phyloP scores from a whole-genome alignment of 2,888 invertebrate genomes.

The Melanchra persicariae region DNA sequence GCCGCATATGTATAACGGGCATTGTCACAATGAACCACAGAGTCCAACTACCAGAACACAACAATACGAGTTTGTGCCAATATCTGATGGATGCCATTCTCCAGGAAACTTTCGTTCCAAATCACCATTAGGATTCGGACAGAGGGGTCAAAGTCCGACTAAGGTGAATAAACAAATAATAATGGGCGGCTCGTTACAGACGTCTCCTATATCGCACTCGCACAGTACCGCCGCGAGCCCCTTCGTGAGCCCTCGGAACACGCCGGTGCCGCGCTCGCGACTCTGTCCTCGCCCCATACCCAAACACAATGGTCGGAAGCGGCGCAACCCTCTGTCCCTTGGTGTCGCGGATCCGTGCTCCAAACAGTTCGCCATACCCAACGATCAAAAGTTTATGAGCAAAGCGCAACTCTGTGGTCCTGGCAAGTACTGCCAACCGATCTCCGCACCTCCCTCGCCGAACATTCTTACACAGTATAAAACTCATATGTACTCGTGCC shows the following conservation, averaged over 20 bases:
- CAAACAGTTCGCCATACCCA: conserved; percentile 86
- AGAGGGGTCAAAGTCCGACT: conserved; percentile 83
- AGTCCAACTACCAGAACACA: conserved; percentile 95
- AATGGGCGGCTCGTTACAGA: conserved; percentile 85
- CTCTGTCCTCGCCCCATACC: conserved; percentile 90
- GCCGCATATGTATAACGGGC: conserved; percentile 82
- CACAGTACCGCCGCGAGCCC: conserved; percentile 94
- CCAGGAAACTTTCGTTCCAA: conserved; percentile 89
- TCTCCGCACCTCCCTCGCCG: conserved; percentile 94
- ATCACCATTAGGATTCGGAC: conserved; percentile 83
- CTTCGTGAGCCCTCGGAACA: conserved; percentile 95
- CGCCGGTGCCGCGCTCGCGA: conserved; percentile 93
- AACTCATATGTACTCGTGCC: conserved; percentile 87
- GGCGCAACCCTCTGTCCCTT: conserved; percentile 81
- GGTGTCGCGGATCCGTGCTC: conserved; percentile 79
- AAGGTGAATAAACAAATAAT: conserved; percentile 80
- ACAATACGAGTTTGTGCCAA: conserved; percentile 96
- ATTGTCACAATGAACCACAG: conserved; percentile 91
- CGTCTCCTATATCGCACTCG: conserved; percentile 89
- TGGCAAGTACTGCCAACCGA: conserved; percentile 88
- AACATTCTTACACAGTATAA: conserved; percentile 88
- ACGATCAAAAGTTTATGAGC: conserved; percentile 84
- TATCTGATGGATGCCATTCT: conserved; percentile 94
- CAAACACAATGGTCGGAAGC: conserved; percentile 82
- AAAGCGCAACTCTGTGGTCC: conserved; percentile 78